Evolutionary conservation across 2,113 vertebrate species (phyloP).

Genomic region (Tragelaphus strepsiceros): DNA sequence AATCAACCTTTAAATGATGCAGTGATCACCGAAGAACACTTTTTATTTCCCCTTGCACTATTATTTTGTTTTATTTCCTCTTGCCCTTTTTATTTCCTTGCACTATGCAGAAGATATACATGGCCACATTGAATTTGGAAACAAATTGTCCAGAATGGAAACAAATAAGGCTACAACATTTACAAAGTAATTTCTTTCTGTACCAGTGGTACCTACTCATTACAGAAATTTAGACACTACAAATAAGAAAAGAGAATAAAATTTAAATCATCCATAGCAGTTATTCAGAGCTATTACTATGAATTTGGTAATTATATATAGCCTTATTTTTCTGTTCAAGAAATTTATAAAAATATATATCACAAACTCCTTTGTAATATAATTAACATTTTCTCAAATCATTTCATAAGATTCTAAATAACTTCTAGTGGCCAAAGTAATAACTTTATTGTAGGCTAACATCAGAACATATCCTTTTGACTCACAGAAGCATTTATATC

Average conservation of each 20-base stretch:
- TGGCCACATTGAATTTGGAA: not conserved
- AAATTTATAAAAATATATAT: conserved; percentile 2
- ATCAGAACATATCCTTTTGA: not conserved
- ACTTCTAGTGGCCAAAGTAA: not conserved
- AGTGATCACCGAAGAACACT: not conserved
- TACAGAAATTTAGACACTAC: not conserved
- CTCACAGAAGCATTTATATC: not conserved
- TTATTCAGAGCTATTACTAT: not conserved
- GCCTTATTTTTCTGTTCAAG: not conserved
- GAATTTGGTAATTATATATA: not conserved
- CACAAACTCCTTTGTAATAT: not conserved
- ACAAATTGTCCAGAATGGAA: not conserved
- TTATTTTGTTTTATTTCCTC: not conserved
- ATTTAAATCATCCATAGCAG: not conserved
- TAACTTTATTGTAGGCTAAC: not conserved
- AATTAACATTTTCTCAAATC: not conserved
- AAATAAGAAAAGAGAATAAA: not conserved
- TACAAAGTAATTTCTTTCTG: not conserved
- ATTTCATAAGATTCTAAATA: not conserved
- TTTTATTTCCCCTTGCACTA: not conserved
- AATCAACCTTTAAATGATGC: not conserved
- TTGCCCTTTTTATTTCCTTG: not conserved
- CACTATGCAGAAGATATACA: not conserved
- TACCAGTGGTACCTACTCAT: not conserved
- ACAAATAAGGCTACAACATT: not conserved